A percentile compares a stretch with the other conserved stretches of the same genome.
Conservation (phyloP, 1,140 invertebrate species). For the Capitella teleta region DNA sequence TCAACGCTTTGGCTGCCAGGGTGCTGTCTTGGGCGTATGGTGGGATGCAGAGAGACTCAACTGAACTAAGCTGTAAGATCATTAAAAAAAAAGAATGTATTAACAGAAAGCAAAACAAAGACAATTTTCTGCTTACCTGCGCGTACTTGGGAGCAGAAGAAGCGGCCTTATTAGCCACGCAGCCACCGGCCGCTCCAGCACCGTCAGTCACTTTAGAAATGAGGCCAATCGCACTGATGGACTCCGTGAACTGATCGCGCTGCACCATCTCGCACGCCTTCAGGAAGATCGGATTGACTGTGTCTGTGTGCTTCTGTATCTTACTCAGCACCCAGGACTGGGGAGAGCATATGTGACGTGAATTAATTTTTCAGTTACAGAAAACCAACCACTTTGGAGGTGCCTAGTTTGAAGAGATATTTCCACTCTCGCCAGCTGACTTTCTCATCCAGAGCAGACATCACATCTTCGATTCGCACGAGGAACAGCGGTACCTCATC, state of each 20-base stretch:
- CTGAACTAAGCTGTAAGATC: constrained; percentile 49
- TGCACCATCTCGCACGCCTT: constrained; percentile 48
- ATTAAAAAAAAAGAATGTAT: not conserved
- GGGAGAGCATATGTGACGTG: constrained; percentile 10
- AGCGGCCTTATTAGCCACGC: not conserved
- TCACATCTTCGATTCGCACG: constrained; percentile 51
- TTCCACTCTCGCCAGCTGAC: constrained; percentile 58
- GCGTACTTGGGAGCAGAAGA: constrained; percentile 17
- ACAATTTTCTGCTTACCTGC: constrained; percentile 16
- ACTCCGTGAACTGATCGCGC: constrained; percentile 50
- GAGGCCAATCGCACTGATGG: constrained; percentile 47
- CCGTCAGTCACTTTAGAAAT: constrained; percentile 28
- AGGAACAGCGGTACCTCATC: constrained; percentile 53
- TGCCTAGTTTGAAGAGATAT: constrained; percentile 57
- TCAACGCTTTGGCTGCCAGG: constrained; percentile 47
- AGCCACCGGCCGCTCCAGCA: not conserved
- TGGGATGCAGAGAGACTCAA: constrained; percentile 52
- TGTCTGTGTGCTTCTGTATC: constrained; percentile 44
- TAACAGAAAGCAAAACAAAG: not conserved
- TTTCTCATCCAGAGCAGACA: constrained; percentile 51
- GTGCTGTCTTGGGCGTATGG: constrained; percentile 48
- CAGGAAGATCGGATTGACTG: constrained; percentile 25
- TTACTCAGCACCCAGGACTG: constrained; percentile 49
- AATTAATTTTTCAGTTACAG: not conserved
- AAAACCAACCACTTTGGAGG: constrained; percentile 54